Evolutionary conservation across 1,140 invertebrate genomes (phyloP), one percentile per base, ranked within the genome.

Genomic region (Vanessa atalanta): DNA sequence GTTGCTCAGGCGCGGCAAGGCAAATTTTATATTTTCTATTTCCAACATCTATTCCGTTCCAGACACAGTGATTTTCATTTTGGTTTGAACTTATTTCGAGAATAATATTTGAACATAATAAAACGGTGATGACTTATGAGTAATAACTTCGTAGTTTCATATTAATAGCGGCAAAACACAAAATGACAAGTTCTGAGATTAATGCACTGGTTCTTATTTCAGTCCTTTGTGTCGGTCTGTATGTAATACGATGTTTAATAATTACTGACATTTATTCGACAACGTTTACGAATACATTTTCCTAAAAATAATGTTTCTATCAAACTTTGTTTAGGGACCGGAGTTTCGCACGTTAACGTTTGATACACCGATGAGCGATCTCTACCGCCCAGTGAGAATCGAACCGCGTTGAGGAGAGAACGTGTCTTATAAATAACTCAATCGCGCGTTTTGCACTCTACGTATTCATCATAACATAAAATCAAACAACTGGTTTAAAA

Each of bases 381-480:
- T 67, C 51, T 72, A 70, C 73, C 48, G 66, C 57, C 63, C 86
- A 89, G 88, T 88, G 73, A 81, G 81, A 83, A 77, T 74, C 72
- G 78, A 79, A 71, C 77, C 85, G 83, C 74, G 73, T 57, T 66
- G 79, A 31, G 48, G 79, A 79, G 79, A 72, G 78, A 77, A 88
- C 84, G 89, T 73, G 72, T 76, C 57, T 72, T 31, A 77, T 75
- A 65, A 57, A 48, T n/a, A 72, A 50, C 60, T 74, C 66, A 65
- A 55, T 73, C 81, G 82, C 81, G 85, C 73, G 67, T 75, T 75
- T 73, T 77, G 65, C 72, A 79, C 74, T 77, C 71, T 61, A 65
- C 48, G 43, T 31, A 16, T 69, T 50, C 43, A 43, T 26, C 15
- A 65, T 70, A 57, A 69, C 50, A 76, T 63, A 66, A 67, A 76